Evolutionary conservation across 1,140 invertebrate species (phyloP).

Genomic region (Hycleus cichorii): DNA sequence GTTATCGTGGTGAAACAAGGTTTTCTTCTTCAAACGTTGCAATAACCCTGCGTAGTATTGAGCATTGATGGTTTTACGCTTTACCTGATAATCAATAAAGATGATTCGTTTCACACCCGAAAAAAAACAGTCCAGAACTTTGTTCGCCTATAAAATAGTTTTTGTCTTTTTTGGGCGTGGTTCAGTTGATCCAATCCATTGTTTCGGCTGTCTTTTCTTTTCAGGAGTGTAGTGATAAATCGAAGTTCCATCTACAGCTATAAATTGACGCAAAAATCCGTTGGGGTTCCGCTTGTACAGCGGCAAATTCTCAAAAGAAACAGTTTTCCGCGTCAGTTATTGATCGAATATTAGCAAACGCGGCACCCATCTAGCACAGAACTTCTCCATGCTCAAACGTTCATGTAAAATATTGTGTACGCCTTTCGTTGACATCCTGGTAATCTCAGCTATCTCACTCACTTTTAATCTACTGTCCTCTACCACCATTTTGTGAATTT

Average conservation of each 20-base stretch:
- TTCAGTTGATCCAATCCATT: conserved; percentile 27
- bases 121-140: conserved; percentile 43
- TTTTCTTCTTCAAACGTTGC: conserved; percentile 41
- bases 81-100: conserved; percentile 43
- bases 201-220: conserved; percentile 36
- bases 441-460: conserved; percentile 12
- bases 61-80: conserved; percentile 35
- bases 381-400: conserved; percentile 18
- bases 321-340: conserved; percentile 27
- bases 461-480: conserved; percentile 17
- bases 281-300: conserved; percentile 32
- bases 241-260: conserved; percentile 41
- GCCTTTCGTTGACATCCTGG: conserved; percentile 14
- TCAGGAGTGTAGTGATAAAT: conserved; percentile 39
- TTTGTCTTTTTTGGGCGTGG: conserved; percentile 35
- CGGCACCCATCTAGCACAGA: conserved; percentile 29
- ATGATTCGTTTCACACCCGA: conserved; percentile 38
- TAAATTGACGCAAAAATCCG: conserved; percentile 26
- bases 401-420: conserved; percentile 20
- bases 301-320: conserved; percentile 31
- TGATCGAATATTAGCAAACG: conserved; percentile 33
- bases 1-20: conserved; percentile 28
- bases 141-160: conserved; percentile 41
- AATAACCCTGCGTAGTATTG: conserved; percentile 32
- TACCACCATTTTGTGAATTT: too few species aligned